phyloP scores from a whole-genome alignment of 2,113 vertebrate species.

The Poecilia latipinna region DNA sequence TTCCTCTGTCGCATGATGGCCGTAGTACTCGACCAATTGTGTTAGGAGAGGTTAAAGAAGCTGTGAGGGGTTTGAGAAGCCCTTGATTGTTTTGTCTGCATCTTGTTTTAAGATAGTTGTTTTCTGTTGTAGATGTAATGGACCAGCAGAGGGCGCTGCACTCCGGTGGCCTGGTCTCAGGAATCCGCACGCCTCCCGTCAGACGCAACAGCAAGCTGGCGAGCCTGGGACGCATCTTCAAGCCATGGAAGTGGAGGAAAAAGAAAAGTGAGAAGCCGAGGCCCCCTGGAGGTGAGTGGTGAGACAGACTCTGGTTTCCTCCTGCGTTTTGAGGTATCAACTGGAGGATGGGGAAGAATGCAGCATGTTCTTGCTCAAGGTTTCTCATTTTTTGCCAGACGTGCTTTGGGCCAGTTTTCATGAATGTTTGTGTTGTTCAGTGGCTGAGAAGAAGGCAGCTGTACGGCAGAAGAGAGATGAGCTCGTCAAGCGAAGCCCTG shows the following conservation, averaged over 20 bases:
- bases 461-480: slow-evolving; percentile 86
- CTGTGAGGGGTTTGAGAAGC: background rate
- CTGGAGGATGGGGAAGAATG: background rate
- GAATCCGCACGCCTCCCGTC: slow-evolving; percentile 91
- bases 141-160: slow-evolving; percentile 88
- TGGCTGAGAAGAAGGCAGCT: slow-evolving; percentile 88
- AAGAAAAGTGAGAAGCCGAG: slow-evolving; percentile 96
- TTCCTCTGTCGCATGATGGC: slow-evolving; percentile 27
- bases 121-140: slow-evolving; percentile 85
- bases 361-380: background rate
- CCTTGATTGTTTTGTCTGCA: background rate
- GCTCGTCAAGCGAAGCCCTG: slow-evolving; percentile 84
- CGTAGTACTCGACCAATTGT: background rate
- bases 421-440: slow-evolving; percentile 69
- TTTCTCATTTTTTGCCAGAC: background rate
- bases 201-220: slow-evolving; percentile 95
- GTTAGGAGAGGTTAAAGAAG: slow-evolving; percentile 6
- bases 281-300: slow-evolving; percentile 84
- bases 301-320: background rate
- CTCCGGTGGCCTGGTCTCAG: slow-evolving; percentile 89
- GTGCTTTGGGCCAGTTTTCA: background rate
- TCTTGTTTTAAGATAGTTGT: background rate
- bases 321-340: background rate
- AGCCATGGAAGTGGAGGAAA: slow-evolving; percentile 99
- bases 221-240: slow-evolving; percentile 95